Evolutionary conservation across 1,140 invertebrate species (phyloP), one percentile per base, ranked within the genome.

Genomic region (Halictus rubicundus): DNA sequence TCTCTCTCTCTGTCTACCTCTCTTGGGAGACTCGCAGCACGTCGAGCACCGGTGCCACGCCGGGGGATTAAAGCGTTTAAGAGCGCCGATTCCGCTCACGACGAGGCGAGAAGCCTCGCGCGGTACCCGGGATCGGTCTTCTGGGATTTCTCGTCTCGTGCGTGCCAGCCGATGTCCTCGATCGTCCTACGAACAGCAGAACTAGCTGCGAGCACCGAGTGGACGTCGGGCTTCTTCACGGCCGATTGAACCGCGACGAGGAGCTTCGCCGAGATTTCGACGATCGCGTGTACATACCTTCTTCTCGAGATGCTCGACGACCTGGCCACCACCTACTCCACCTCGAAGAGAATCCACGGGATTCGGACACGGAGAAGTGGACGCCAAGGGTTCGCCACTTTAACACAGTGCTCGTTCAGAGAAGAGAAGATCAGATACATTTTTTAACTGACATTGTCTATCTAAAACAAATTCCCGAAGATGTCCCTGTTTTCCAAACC

Each of bases 41-140:
- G 25, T 49, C 63, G 72, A 84, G 77, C 64, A 73, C 68, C 68
- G 73, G 27, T 66, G 77, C 76, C 64, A 49, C 39, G 65, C 60
- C 46, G 32, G 79, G 82, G 77, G 85, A 87, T 87, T 87, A 87
- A 83, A 85, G 86, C 80, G 85, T 87, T 52, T 87, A 82, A 87
- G 84, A 85, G 77, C 70, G 25, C 14, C 65, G 82, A 84, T 87
- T 79, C 74, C 69, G 37, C 57, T 77, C 60, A 71, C 72, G 84
- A 84, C 75, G 72, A 86, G 82, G 84, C 85, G 86, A 80, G 86
- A 87, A 87, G 86, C 77, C 80, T 87, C 66, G 70, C 79, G 54
- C 66, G 61, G 7, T 25, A 46, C 42, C 52, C 27, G 16, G 27
- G 27, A 87, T 87, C 86, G 85, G 87, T 87, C 85, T 82, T 82